A percentile compares a stretch with the other conserved stretches of the same genome.
phyloP scores from a whole-genome alignment of 2,113 vertebrate genomes.

The Megaceryle torquata region DNA sequence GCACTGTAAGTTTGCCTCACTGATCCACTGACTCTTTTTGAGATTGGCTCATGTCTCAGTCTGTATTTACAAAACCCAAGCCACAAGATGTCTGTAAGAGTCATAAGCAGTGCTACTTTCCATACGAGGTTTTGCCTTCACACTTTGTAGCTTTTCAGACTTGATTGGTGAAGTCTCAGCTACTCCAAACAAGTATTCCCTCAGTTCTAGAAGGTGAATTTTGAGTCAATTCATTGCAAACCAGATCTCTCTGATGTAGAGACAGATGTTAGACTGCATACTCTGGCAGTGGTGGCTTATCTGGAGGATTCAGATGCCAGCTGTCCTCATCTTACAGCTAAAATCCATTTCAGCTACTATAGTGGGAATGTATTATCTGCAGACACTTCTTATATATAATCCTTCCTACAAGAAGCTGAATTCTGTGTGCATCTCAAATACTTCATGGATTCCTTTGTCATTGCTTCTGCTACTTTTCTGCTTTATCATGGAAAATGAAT shows the following conservation, averaged over 20 bases:
- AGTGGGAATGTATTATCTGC: background rate
- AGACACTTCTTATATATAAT: background rate
- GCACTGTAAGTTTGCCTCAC: background rate
- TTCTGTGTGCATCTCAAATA: background rate
- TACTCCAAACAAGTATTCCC: background rate
- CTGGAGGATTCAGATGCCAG: background rate
- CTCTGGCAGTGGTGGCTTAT: slow-evolving; percentile 23
- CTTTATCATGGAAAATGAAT: background rate
- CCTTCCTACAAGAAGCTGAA: background rate
- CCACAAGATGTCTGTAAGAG: background rate
- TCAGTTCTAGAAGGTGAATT: background rate
- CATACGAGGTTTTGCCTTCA: background rate
- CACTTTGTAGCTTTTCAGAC: background rate
- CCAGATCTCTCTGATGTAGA: background rate
- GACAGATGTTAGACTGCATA: background rate
- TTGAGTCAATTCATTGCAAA: background rate
- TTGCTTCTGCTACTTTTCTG: background rate
- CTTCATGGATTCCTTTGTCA: background rate
- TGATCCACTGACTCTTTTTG: background rate
- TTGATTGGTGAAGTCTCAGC: background rate
- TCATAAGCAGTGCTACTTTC: background rate
- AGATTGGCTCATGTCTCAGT: background rate
- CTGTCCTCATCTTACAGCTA: background rate
- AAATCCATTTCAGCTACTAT: background rate
- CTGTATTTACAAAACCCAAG: background rate